Conservation (phyloP, 2,797 vertebrate genomes). For the Cryptoprocta ferox region DNA sequence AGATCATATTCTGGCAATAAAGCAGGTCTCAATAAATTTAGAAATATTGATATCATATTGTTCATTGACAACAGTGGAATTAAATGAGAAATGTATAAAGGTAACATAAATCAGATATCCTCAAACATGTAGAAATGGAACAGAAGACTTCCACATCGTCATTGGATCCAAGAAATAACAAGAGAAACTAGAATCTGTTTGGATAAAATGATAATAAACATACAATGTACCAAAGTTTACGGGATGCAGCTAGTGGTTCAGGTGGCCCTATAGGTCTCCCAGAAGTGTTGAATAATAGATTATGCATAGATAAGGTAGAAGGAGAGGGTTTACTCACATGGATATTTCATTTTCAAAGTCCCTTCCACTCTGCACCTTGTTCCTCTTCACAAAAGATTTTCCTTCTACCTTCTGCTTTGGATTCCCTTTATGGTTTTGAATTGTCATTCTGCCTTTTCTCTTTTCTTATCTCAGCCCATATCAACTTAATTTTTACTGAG, state of each 20-base stretch:
- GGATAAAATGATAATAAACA: not conserved
- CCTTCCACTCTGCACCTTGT: not conserved
- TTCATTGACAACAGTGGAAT: not conserved
- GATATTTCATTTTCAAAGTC: not conserved
- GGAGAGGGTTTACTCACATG: not conserved
- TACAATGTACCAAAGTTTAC: not conserved
- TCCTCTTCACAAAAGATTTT: not conserved
- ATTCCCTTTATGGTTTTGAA: not conserved
- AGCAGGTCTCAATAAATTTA: not conserved
- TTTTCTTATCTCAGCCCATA: not conserved
- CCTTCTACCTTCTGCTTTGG: not conserved
- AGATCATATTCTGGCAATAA: not conserved
- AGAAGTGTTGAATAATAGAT: not conserved
- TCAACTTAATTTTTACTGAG: not conserved
- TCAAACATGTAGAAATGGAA: not conserved
- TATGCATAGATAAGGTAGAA: not conserved
- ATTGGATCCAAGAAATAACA: not conserved
- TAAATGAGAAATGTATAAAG: not conserved
- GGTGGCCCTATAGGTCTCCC: not conserved
- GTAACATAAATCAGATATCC: not conserved
- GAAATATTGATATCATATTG: not conserved
- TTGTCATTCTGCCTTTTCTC: not conserved
- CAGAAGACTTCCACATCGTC: not conserved
- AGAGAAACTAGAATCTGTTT: not conserved
- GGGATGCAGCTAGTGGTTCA: not conserved